Conservation (phyloP, 2,113 vertebrate genomes). For the Meles meles region DNA sequence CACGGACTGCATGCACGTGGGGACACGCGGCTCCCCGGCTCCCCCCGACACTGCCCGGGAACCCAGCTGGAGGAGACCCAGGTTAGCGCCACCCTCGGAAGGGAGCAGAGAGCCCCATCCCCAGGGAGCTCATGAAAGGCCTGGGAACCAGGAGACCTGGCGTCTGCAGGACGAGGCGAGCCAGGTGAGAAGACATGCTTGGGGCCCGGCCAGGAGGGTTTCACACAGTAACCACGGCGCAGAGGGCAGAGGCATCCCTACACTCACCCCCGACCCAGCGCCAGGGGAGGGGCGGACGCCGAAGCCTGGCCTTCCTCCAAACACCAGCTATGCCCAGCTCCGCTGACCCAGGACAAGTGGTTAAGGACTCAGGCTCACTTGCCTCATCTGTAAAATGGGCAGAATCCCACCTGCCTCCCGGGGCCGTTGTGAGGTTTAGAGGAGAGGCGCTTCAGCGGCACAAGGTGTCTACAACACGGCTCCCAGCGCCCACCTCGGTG, state of each 20-base stretch:
- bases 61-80: not conserved
- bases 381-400: not conserved
- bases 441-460: accelerated
- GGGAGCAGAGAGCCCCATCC: not conserved
- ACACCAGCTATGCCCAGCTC: accelerated
- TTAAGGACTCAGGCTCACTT: not conserved
- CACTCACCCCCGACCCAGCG: accelerated
- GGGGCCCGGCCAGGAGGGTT: not conserved
- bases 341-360: not conserved
- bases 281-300: not conserved
- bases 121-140: not conserved
- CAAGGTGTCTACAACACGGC: accelerated
- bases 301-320: not conserved
- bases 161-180: not conserved
- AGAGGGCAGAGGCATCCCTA: not conserved
- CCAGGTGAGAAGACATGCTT: accelerated
- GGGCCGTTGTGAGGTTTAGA: accelerated
- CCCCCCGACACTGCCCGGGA: not conserved
- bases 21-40: accelerated
- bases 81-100: accelerated
- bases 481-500: not conserved
- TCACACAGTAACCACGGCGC: accelerated
- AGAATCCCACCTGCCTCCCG: too few relatives aligned
- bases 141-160: accelerated
- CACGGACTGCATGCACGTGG: accelerated